Evolutionary conservation across 2,888 invertebrate genomes (phyloP), one percentile per base, ranked within the genome.

Genomic region (Steromphala cineraria): DNA sequence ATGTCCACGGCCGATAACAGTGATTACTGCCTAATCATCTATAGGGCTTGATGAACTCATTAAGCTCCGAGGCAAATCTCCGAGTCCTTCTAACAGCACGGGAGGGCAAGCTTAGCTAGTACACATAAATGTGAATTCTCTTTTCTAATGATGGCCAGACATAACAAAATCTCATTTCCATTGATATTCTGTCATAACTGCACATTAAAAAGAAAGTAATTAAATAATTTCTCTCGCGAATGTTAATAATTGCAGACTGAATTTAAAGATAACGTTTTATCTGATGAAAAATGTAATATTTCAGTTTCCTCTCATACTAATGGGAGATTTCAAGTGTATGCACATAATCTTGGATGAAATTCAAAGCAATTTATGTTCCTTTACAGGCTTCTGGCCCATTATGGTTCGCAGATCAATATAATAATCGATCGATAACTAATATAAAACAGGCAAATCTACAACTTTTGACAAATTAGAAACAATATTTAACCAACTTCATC

Each of bases 401-500:
- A 62, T 28, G 62, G 28, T 28, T 28, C 62, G 28, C 62, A 40
- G 71, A 71, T 71, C 71, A 71, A 71, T 71, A 40, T 31, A 71
- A 40, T 36, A 71, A 40, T 71, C 19, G 71, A 71, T 71, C 40
- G 36, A 71, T 71, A 71, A 36, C 36, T 71, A 40, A 40, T 31
- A 71, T 71, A 71, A 71, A 71, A 71, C 36, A 71, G 40, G 71
- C 28, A 71, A 71, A 71, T 71, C 36, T 71, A 71, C 71, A 71
- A 71, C 55, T 76, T 76, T 53, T 76, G 76, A 76, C 76, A 76
- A 76, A 76, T 76, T 55, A 76, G 55, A 76, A 55, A 76, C 76
- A 76, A 76, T 76, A 76, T 76, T 76, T 76, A 76, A 55, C 76
- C 53, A 55, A 76, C 53, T 76, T 76, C 76, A 76, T 76, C 76